Evolutionary conservation across 2,888 invertebrate species (phyloP), one percentile per base, ranked within the genome.

Genomic region (Opisthograptis luteolata): DNA sequence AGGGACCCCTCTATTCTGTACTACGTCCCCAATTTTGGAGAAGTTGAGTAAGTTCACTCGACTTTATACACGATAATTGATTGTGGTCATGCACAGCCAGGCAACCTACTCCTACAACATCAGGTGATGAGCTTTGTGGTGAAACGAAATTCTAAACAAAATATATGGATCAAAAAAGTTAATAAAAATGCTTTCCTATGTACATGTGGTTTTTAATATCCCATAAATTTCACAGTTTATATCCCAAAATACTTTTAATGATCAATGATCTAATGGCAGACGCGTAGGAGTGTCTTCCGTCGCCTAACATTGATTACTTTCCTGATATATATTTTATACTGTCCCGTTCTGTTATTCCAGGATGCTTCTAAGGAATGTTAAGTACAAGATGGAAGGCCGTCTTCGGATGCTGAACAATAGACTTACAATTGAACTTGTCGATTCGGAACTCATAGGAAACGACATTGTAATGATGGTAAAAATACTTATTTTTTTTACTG

Each of bases 311-410:
- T n/a, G n/a, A n/a, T 0, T 30, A 31, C 7, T 13, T 3, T 13
- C 1, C 17, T 20, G 4, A 10, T 5, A 34, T 2, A 7, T 12
- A 10, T 12, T 8, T 13, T 12, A 12, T 12, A 20, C 1, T 10
- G 10, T 12, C 2, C 8, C 34, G 39, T 17, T 15, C 12, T 44
- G 20, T 3, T 36, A 14, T 68, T 65, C 13, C 68, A 87, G 88
- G 51, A 58, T 88, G 39, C 65, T 84, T 1, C 51, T 88, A 10
- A 79, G 73, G 60, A 60, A 80, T 25, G 86, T 80, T 1, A 28
- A 55, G 19, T 87, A 81, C 58, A 67, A 58, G 10, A 60, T 85
- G 56, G 78, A 85, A 52, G 87, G 81, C 5, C 74, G 82, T 1
- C 76, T 84, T 30, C 73, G 84, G 7, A 44, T 87, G 37, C 51